Base-by-base conservation (phyloP, 2,113 vertebrate species). In the Phrynocephalus versicolor region DNA sequence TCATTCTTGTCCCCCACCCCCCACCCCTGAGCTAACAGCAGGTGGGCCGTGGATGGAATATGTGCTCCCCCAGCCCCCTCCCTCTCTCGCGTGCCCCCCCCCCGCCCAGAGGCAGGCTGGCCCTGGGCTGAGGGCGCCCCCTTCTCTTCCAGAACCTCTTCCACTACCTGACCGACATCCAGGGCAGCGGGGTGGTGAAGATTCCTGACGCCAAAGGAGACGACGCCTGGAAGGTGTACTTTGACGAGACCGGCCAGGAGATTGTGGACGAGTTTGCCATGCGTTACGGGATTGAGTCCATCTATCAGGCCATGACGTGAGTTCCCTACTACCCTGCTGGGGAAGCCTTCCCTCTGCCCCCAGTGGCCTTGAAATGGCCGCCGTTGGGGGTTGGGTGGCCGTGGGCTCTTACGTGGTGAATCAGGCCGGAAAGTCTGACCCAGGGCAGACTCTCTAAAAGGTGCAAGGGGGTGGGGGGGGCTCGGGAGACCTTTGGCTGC, bases 251-350 rank as follows among this genome's bases (percentile, higher is more conserved):
- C 62, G 96, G 97, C 4, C 98, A 99, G 92, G 99, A 99, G 92
- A 97, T 99, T 0, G 99, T 99, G 90, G 99, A 99, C 87, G 99
- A 99, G 93, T 99, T 99, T 90, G 98, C 98, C 39, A 99, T 99
- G 98, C 98, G 99, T 85, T 99, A 99, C 3, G 98, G 99, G 86
- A 98, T 99, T 33, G 99, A 99, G 82, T 99, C 98, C 1, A 99
- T 99, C 94, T 99, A 99, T 92, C 98, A 99, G 92, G 99, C 98
- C 89, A 99, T 99, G 99, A 99, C 98, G 99, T 99, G 95, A 97
- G 98, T 95, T 70, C 64, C 19, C 83, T n/a, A n/a, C n/a, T n/a
- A n/a, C 35, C 6, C 81, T 25, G 19, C 9, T 4, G 12, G 30
- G 30, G 19, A 55, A 73, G 27, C 72, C 39, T 0, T 7, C 10